Evolutionary conservation across 2,888 invertebrate genomes (phyloP), one percentile per base, ranked within the genome.

Genomic region (Miltochrista miniata): DNA sequence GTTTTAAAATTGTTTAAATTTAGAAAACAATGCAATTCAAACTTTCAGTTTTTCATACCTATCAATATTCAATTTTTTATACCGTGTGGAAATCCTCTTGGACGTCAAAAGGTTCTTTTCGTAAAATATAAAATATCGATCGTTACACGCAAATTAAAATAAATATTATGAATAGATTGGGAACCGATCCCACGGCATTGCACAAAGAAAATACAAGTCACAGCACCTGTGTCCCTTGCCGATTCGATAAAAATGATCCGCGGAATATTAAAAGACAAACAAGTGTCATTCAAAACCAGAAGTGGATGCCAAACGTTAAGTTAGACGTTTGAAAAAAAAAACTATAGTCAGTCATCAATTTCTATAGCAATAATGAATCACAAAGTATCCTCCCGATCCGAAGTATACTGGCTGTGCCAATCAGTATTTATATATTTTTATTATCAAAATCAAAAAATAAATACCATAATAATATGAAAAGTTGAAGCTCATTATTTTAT

Each of bases 201-300:
- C 69, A 77, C 72, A 80, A 83, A 83, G 82, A 85, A 87, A 85
- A 75, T 76, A 83, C 85, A 85, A 86, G 85, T 86, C 87, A 86
- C 79, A 79, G 68, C 86, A 86, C 85, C 87, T 87, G 86, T 85
- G 75, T 70, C 70, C 61, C 59, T 54, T 42, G 45, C 50, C 18
- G 50, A 51, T 48, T 47, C 36, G 54, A 64, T 67, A 57, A 61
- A 70, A 58, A 55, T 53, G 56, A 59, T 58, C 52, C 49, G 47
- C 47, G 15, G 34, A 54, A 59, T 54, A 48, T 60, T 36, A 59
- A 34, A 63, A 69, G 54, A 59, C 56, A 59, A 38, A 54, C 61
- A 69, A 61, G 56, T 55, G 61, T 54, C 61, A 67, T 56, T 56
- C 55, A 38, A 48, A 58, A 49, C 42, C 46, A 53, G 51, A 49